phyloP scores from a whole-genome alignment of 2,888 invertebrate species.

The Chymomyza fuscimana region DNA sequence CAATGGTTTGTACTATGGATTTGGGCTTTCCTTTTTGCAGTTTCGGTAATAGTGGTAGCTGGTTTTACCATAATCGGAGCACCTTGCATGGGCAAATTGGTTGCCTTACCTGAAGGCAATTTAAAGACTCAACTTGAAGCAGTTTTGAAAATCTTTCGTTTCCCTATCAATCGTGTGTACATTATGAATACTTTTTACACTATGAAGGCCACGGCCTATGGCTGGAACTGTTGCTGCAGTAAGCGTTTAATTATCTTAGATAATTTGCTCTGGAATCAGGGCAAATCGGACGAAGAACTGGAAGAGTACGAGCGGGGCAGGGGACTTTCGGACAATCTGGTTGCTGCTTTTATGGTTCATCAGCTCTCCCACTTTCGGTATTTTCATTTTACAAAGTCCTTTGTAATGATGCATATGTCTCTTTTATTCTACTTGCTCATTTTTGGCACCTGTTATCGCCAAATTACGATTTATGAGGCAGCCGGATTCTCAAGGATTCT shows the following conservation, averaged over 20 bases:
- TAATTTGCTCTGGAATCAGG: constrained; percentile 36
- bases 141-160: constrained; percentile 17
- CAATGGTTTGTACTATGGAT: constrained; percentile 33
- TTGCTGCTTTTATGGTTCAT: constrained; percentile 55
- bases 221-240: constrained; percentile 29
- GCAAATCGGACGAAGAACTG: constrained; percentile 22
- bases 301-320: constrained; percentile 31
- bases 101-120: not conserved
- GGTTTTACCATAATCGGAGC: constrained; percentile 24
- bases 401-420: constrained; percentile 26
- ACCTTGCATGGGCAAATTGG: constrained; percentile 36
- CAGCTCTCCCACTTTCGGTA: constrained; percentile 31
- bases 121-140: constrained; percentile 12
- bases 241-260: constrained; percentile 46
- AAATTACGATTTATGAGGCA: constrained; percentile 32
- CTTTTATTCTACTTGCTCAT: constrained; percentile 47
- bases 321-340: constrained; percentile 25
- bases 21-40: constrained; percentile 35
- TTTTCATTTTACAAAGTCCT: constrained; percentile 1
- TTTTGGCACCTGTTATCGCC: constrained; percentile 30
- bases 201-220: constrained; percentile 30
- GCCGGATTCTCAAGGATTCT: constrained; percentile 41
- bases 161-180: constrained; percentile 19
- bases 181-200: constrained; percentile 33
- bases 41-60: not conserved